phyloP scores from a whole-genome alignment of 2,888 invertebrate genomes.

The Pyrrhosoma nymphula region DNA sequence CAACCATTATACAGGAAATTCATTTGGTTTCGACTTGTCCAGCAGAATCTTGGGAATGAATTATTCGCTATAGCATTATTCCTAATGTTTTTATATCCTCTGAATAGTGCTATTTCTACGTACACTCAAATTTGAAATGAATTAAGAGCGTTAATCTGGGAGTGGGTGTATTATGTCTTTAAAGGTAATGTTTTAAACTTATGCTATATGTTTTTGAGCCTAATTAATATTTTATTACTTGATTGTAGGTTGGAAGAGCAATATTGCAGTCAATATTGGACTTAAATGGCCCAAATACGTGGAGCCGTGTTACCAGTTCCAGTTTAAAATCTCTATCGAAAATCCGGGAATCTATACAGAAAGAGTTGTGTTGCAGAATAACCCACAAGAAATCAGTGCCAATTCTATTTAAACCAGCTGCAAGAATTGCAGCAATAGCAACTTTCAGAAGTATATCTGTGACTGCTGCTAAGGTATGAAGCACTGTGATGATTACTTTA shows the following conservation, averaged over 20 bases:
- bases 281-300: constrained; percentile 89
- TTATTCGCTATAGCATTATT: no score
- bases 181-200: no score
- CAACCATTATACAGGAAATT: no score
- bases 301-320: constrained; percentile 89
- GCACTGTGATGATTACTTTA: not conserved
- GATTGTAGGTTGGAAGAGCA: constrained; percentile 87
- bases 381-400: not conserved
- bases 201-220: no score
- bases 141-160: no score
- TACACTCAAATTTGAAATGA: no score
- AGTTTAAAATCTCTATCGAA: constrained; percentile 87
- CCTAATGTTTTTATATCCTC: no score
- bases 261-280: constrained; percentile 92
- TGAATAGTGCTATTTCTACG: no score
- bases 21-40: no score
- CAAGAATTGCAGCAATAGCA: not conserved
- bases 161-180: no score
- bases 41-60: no score
- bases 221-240: not conserved
- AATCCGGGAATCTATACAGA: constrained; percentile 80
- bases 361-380: constrained; percentile 71
- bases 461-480: not conserved
- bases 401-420: not conserved
- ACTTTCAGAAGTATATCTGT: not conserved